Percentiles rank a stretch among this genome's conserved stretches.
These are phyloP conservation scores for Euborellia annulipes DNA, from an alignment of 1,140 invertebrate genomes.

Conservation along the genomic window DNA sequence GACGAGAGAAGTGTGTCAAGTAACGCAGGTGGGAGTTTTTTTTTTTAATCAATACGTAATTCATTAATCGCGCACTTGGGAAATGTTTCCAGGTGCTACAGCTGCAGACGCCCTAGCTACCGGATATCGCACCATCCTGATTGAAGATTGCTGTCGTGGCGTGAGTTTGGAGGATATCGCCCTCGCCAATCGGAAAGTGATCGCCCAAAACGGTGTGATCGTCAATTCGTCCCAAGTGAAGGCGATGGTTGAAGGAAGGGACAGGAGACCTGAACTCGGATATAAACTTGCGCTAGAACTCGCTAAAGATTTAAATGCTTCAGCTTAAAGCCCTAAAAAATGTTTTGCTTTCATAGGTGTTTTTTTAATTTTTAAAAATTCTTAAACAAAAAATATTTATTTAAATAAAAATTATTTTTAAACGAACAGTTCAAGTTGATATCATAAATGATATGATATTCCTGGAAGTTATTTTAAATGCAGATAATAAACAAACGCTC, in stretches of 20 bases:
- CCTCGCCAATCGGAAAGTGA: constrained; percentile 57
- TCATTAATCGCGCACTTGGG: neutral
- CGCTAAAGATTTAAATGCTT: no score
- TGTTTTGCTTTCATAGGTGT: no score
- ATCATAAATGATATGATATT: no score
- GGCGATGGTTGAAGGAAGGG: constrained; percentile 70
- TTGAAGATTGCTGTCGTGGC: constrained; percentile 83
- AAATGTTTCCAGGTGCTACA: constrained; percentile 51
- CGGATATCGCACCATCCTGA: constrained; percentile 75
- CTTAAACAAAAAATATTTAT: no score
- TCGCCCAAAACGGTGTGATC: constrained; percentile 58
- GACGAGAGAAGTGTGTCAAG: neutral
- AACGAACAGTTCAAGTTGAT: no score
- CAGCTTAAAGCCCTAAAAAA: no score
- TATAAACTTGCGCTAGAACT: constrained; percentile 74
- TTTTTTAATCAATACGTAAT: constrained; percentile 6
- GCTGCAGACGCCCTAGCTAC: constrained; percentile 71
- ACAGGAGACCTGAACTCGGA: constrained; percentile 69
- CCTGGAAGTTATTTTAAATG: no score
- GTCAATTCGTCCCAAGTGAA: constrained; percentile 57
- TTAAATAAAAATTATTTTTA: no score
- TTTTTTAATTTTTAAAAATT: no score
- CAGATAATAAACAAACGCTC: no score
- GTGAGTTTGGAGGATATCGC: constrained; percentile 72
- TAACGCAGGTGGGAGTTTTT: neutral